phyloP scores from a whole-genome alignment of 2,888 invertebrate species.

The Liopterus haemorrhoidalis region DNA sequence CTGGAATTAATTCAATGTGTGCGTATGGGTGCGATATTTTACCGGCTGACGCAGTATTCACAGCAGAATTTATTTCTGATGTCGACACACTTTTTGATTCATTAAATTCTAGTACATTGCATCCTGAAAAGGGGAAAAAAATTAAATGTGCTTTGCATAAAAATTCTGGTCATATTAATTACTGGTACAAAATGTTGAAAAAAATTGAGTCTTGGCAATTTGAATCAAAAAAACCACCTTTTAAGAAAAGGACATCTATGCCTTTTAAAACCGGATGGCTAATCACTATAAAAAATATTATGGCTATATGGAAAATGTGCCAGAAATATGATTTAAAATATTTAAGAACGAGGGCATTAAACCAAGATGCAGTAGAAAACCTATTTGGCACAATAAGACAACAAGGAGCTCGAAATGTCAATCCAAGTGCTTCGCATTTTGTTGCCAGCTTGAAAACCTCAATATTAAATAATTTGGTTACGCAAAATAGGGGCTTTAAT shows the following conservation, averaged over 20 bases:
- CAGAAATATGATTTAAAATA: conserved; percentile 11
- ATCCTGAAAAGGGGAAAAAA: too few species aligned
- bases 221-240: too few species aligned
- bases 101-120: conserved; percentile 16
- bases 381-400: conserved; percentile 4
- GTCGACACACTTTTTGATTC: conserved; percentile 23
- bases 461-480: conserved; percentile 9
- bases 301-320: conserved; percentile 4
- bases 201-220: too few species aligned
- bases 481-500: neutral
- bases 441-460: neutral
- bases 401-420: conserved; percentile 1
- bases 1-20: conserved; percentile 18
- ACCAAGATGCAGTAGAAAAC: conserved; percentile 12
- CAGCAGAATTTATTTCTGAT: conserved; percentile 21
- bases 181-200: too few species aligned
- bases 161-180: conserved; percentile 18
- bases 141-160: conserved; percentile 18
- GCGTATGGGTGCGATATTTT: conserved; percentile 5
- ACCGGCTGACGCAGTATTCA: conserved; percentile 19
- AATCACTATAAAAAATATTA: conserved; percentile 10
- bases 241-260: too few species aligned
- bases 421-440: conserved; percentile 5
- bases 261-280: conserved; percentile 16
- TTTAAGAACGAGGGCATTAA: conserved; percentile 15